Base-by-base conservation (phyloP, 2,797 vertebrate genomes). In the Tauraco hartlaubi region DNA sequence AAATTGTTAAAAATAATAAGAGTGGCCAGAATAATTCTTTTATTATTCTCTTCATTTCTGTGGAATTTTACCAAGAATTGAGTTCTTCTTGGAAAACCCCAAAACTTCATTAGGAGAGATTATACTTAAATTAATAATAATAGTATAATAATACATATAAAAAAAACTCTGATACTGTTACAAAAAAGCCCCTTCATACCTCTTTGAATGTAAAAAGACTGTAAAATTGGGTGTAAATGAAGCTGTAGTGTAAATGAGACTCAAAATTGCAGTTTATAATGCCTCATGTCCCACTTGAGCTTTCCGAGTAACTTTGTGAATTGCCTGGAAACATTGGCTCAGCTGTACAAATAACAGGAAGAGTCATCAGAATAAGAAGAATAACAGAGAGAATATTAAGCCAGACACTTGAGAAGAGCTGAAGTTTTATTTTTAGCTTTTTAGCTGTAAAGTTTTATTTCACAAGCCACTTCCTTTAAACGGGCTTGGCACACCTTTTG, bases 241-340 rank as follows among this genome's bases (percentile, higher is more conserved):
- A 85, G 20, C 64, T 77, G 22, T 37, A 62, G 23, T 37, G 17
- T n/a, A 69, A 88, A 84, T 10, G 1, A 54, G 61, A 84, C 67
- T 67, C 62, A 84, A 64, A 91, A 68, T 61, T 59, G 13, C 19
- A 46, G 29, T 71, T 67, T 61, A 26, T 43, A 87, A 54, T 58
- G 31, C 35, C 29, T 80, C n/a, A 9, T 28, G 54, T 92, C 61
- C 61, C 68, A 72, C 54, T 62, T 56, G 59, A 85, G 71, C 63
- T 79, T 72, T 92, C 84, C 1, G 17, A 94, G 41, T 67, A 66
- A 80, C 89, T 89, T 63, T 15, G 22, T 83, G 89, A 83, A 71
- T 51, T 80, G 72, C 86, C 81, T 95, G 87, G 92, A 90, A 96
- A 94, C 61, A 23, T 82, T 90, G 92, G 87, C 94, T 92, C 86